phyloP scores from a whole-genome alignment of 2,113 vertebrate species.

The Otus sunia region DNA sequence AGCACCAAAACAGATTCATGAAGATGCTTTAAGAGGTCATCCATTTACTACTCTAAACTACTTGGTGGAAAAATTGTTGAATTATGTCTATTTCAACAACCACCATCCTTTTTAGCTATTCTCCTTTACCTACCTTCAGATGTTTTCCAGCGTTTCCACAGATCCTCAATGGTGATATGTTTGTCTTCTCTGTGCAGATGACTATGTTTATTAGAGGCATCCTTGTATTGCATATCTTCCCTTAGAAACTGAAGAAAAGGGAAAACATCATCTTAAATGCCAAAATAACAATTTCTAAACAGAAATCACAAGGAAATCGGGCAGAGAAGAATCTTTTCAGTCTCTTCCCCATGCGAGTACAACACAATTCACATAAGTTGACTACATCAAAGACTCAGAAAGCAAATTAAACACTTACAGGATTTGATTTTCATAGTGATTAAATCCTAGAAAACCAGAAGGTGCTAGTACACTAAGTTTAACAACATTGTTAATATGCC shows the following conservation, averaged over 20 bases:
- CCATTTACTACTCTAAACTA: background rate
- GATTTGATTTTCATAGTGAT: background rate
- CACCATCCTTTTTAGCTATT: background rate
- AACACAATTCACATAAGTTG: background rate
- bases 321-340: background rate
- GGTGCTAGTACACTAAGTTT: background rate
- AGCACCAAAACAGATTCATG: background rate
- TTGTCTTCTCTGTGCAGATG: slow-evolving; percentile 96
- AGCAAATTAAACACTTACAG: background rate
- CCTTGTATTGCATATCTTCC: slow-evolving; percentile 98
- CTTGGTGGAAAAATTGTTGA: background rate
- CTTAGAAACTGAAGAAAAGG: slow-evolving; percentile 87
- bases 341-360: background rate
- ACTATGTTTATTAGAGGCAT: slow-evolving; percentile 92
- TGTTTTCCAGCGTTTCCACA: slow-evolving; percentile 95
- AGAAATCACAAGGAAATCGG: background rate
- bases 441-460: background rate
- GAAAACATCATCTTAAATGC: background rate
- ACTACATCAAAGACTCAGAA: background rate
- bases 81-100: background rate
- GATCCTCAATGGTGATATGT: slow-evolving; percentile 96
- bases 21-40: background rate
- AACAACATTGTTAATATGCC: background rate
- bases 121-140: slow-evolving; percentile 84
- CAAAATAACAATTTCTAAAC: background rate